Evolutionary conservation across 2,113 vertebrate species (phyloP).

Genomic region (Hucho hucho): DNA sequence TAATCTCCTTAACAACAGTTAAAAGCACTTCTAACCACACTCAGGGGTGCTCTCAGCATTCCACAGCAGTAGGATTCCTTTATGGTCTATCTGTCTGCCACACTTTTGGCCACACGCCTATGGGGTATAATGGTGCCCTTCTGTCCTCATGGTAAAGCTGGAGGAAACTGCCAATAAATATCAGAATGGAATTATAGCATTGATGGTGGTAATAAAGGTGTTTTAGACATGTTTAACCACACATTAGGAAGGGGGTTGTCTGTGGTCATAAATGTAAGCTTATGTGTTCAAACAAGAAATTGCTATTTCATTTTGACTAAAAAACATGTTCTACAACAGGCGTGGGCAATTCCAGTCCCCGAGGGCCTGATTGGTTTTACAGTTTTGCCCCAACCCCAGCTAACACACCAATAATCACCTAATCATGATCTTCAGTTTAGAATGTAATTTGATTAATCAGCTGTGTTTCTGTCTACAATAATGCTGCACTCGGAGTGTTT

Average conservation of each 20-base stretch:
- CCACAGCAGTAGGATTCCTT: conserved; percentile 39
- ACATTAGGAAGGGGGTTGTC: conserved; percentile 32
- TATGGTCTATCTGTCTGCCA: conserved; percentile 40
- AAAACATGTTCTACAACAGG: no score
- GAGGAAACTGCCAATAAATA: conserved; percentile 7
- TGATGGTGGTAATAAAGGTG: conserved; percentile 34
- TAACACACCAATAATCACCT: no score
- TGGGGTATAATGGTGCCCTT: conserved; percentile 12
- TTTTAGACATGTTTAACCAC: conserved; percentile 47
- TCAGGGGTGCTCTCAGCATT: conserved; percentile 55
- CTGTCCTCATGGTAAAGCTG: background rate
- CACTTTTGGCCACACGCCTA: conserved; percentile 44
- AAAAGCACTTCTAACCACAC: conserved; percentile 42
- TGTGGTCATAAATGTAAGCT: background rate
- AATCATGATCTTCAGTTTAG: no score
- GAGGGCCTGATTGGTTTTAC: no score
- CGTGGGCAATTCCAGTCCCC: no score
- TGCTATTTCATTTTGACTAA: no score
- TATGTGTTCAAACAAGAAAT: no score
- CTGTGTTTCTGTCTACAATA: no score
- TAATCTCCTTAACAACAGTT: conserved; percentile 43
- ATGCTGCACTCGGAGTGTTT: no score
- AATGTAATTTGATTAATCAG: no score
- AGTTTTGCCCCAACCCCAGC: no score
- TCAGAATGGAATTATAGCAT: conserved; percentile 24